Conservation (phyloP, 2,888 invertebrate species). For the Leucoma salicis region DNA sequence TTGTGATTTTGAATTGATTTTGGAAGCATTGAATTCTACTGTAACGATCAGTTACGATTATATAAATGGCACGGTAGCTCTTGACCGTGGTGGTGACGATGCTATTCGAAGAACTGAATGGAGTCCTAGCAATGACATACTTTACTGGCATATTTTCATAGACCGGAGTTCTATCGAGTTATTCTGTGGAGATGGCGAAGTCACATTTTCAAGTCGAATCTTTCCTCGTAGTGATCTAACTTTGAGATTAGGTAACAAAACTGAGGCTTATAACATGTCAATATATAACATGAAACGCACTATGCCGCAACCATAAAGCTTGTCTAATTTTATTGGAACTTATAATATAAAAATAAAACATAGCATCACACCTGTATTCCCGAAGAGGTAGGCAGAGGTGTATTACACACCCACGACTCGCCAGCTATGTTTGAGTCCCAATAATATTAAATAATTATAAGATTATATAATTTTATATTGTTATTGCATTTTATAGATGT, state of each 20-base stretch:
- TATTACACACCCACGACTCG: too few species aligned
- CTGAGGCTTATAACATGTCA: constrained; percentile 22
- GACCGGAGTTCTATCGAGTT: constrained; percentile 63
- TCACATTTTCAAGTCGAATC: constrained; percentile 57
- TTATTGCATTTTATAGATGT: too few species aligned
- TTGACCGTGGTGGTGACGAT: constrained; percentile 60
- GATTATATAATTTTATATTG: too few species aligned
- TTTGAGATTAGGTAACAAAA: constrained; percentile 33
- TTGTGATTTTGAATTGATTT: constrained; percentile 39
- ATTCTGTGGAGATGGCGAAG: constrained; percentile 56
- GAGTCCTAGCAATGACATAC: constrained; percentile 34
- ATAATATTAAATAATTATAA: too few species aligned
- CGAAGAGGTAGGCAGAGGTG: too few species aligned
- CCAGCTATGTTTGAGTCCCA: too few species aligned
- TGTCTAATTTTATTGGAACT: too few species aligned
- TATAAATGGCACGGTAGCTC: constrained; percentile 37
- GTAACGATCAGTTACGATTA: constrained; percentile 49
- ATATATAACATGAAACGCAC: constrained; percentile 44
- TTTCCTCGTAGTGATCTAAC: constrained; percentile 43
- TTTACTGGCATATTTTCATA: constrained; percentile 45
- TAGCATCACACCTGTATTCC: too few species aligned
- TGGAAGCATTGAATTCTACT: constrained; percentile 41
- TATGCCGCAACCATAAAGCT: constrained; percentile 13
- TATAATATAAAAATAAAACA: too few species aligned
- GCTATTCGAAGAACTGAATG: constrained; percentile 55